These are phyloP conservation scores for Sebastes umbrosus DNA, from an alignment of 2,797 vertebrate species.

Conservation along the genomic window DNA sequence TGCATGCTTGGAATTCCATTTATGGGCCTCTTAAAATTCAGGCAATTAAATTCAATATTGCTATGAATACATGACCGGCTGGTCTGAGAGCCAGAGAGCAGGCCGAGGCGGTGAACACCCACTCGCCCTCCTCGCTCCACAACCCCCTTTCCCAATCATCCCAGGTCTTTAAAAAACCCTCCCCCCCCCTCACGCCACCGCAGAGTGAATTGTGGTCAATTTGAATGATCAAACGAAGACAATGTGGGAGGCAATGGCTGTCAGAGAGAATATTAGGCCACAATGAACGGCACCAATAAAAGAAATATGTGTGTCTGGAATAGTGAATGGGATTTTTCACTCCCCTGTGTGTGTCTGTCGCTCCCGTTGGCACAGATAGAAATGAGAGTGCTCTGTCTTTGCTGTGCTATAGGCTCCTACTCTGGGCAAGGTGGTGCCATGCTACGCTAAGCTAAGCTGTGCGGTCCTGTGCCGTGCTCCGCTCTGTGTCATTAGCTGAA, in stretches of 20 bases:
- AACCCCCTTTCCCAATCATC: constrained; percentile 46
- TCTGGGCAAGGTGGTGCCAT: constrained; percentile 24
- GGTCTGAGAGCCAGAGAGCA: constrained; percentile 34
- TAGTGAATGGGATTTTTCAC: constrained; percentile 45
- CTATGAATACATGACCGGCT: constrained; percentile 64
- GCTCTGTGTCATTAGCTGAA: constrained; percentile 57
- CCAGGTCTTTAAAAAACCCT: constrained; percentile 4
- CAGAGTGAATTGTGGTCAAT: constrained; percentile 68
- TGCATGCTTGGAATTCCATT: constrained; percentile 58
- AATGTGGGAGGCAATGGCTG: constrained; percentile 56
- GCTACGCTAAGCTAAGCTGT: constrained; percentile 25
- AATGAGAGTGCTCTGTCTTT: constrained; percentile 48
- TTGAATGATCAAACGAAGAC: constrained; percentile 69
- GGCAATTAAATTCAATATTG: constrained; percentile 72
- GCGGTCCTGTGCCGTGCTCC: constrained; percentile 5
- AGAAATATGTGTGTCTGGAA: constrained; percentile 15
- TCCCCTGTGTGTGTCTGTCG: constrained; percentile 16
- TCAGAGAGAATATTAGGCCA: constrained; percentile 59
- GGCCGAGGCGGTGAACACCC: constrained; percentile 35
- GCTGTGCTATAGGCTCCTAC: constrained; percentile 25
- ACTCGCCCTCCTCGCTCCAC: constrained; percentile 12
- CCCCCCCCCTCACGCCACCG: neutral
- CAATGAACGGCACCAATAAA: constrained; percentile 53
- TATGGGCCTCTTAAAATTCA: constrained; percentile 64
- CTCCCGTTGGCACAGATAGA: constrained; percentile 36